Base-by-base conservation (phyloP, 2,797 vertebrate genomes). In the Tachyglossus aculeatus region DNA sequence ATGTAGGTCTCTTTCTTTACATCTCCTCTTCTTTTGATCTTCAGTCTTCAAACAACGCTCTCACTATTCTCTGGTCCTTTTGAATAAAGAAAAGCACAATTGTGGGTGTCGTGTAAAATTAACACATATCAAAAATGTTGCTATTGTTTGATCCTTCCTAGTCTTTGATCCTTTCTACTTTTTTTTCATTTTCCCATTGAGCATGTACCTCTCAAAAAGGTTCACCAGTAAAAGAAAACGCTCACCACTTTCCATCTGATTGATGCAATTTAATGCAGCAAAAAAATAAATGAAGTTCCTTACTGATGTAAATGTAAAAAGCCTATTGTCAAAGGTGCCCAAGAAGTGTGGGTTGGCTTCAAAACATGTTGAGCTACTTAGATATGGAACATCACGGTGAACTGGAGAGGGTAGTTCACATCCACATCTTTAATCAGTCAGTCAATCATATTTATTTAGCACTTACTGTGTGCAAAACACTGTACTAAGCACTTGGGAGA, bases 121-220 rank as follows among this genome's bases (percentile, higher is more conserved):
- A 37, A 77, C 61, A 86, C 74, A 84, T 80, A 84, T 62, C 80
- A 68, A 61, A 43, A 50, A 44, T 4, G 4, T 62, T 84, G 32
- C 44, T 38, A 12, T 5, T 45, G 63, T 87, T 81, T 89, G 82
- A 89, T 86, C 41, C 22, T 18, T 67, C 37, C 56, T 15, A 67
- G 47, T 64, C 71, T 86, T 83, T 81, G 75, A 88, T 82, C 37
- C 31, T 2, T 9, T 41, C 19, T 25, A 73, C 67, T 50, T 56
- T 24, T 56, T 24, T 72, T 37, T 44, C 55, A 65, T 37, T 85
- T 85, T 84, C 77, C 80, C 71, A 47, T 70, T 16, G 76, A 80
- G 57, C 32, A 16, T 71, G 50, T 74, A 61, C 44, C 2, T 67
- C 70, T 66, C 60, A 40, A 48, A 70, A 68, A 80, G 44, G 82